phyloP scores from a whole-genome alignment of 2,113 vertebrate species.

The Scomber japonicus region DNA sequence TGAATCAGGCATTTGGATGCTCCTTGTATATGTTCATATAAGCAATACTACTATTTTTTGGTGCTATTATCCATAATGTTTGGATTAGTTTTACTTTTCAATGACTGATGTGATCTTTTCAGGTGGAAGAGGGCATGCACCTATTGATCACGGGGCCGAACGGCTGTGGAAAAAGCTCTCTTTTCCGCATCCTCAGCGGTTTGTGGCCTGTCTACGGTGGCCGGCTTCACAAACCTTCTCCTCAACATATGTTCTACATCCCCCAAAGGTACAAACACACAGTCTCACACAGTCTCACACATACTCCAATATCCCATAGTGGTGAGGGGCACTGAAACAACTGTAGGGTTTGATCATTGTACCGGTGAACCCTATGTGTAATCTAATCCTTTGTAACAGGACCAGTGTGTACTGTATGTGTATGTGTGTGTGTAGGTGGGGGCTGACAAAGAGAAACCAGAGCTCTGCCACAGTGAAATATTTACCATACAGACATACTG shows the following conservation, averaged over 20 bases:
- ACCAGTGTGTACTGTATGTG: conserved; percentile 43
- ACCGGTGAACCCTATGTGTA: conserved; percentile 22
- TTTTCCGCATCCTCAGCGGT: conserved; percentile 97
- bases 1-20: too few relatives aligned
- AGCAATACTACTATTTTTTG: too few relatives aligned
- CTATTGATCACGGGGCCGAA: conserved; percentile 98
- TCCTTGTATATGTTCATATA: too few relatives aligned
- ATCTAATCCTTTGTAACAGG: conserved; percentile 63
- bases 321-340: conserved; percentile 3
- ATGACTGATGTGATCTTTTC: conserved; percentile 9
- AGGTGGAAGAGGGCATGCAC: conserved; percentile 98
- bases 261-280: conserved; percentile 91
- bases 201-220: conserved; percentile 97
- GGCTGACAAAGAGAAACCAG: conserved; percentile 64
- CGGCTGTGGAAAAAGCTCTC: conserved; percentile 97
- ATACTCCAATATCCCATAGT: background rate
- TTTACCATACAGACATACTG: conserved; percentile 54
- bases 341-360: conserved; percentile 4
- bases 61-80: too few relatives aligned
- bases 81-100: too few relatives aligned
- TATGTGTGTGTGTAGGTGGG: conserved; percentile 26
- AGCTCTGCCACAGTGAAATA: conserved; percentile 76
- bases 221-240: conserved; percentile 93
- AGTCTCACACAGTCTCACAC: background rate
- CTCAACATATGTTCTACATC: conserved; percentile 98